Base-by-base conservation (phyloP, 2,888 invertebrate species). In the Bombyx huttoni region DNA sequence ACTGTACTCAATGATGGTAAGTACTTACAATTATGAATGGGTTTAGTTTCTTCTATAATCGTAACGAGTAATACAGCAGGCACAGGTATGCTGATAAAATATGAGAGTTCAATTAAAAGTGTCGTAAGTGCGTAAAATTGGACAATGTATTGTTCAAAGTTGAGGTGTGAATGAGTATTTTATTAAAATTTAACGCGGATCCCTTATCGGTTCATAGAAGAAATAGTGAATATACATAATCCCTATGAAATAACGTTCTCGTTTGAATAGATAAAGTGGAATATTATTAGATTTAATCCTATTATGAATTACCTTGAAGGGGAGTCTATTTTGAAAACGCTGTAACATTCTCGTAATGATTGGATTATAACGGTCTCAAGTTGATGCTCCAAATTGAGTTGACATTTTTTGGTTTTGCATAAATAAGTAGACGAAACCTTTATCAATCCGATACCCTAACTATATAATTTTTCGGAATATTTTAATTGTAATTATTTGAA, bases 131-230 rank as follows among this genome's bases (percentile, higher is more conserved):
- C 3, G 24, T 2, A 24, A 24, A 24, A 24, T 24, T 24, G 24
- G 5, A 24, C 5, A 5, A 24, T 24, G 24, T 5, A 5, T 24
- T 24, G 24, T 66, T 63, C 60, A 54, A 61, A 67, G 58, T 55
- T 49, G 58, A 70, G 72, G 74, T 75, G 75, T 77, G 74, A 24
- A 24, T 24, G 2, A 78, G 79, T 73, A 74, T 69, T 70, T 74
- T 70, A 75, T 75, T 67, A 76, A 61, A 70, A 73, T 71, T 62
- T 63, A 60, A 48, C 50, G 45, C 50, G n/a, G 13, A n/a, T n/a
- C n/a, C n/a, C n/a, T n/a, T n/a, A n/a, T 47, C 48, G 34, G 6
- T n/a, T 35, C n/a, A 49, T 3, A 45, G 33, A 9, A 49, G 13
- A 34, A 40, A 50, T 33, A 49, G 13, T 47, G 35, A 47, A 49